Conservation (phyloP, 2,888 invertebrate species). For the Lingula anatina region DNA sequence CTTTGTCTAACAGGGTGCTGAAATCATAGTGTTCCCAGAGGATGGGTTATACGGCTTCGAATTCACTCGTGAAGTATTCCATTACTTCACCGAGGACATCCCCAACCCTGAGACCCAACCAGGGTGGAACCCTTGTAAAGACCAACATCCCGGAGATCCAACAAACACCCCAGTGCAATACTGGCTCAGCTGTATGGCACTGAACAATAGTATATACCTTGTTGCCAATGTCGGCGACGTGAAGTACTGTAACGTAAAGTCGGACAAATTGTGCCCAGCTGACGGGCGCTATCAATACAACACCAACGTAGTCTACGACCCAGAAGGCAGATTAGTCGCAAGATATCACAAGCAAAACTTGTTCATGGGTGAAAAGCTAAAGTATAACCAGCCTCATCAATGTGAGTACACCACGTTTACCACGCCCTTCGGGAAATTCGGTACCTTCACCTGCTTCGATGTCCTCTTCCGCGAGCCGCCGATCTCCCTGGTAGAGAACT, state of each 20-base stretch:
- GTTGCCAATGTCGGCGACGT: slow-evolving; percentile 68
- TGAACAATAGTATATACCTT: slow-evolving; percentile 60
- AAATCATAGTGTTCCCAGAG: slow-evolving; percentile 78
- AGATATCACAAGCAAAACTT: slow-evolving; percentile 59
- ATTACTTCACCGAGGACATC: slow-evolving; percentile 23
- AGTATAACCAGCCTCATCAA: slow-evolving; percentile 53
- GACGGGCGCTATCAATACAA: slow-evolving; percentile 59
- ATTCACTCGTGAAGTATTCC: slow-evolving; percentile 15
- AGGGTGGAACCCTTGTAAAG: too few species aligned
- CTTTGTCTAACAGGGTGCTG: slow-evolving; percentile 58
- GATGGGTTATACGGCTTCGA: slow-evolving; percentile 53
- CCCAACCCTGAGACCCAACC: slow-evolving; percentile 53
- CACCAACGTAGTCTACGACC: slow-evolving; percentile 73
- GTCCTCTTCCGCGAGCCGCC: slow-evolving; percentile 70
- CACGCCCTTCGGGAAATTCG: slow-evolving; percentile 50
- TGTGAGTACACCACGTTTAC: slow-evolving; percentile 27
- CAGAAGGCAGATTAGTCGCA: slow-evolving; percentile 67
- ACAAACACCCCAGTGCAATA: slow-evolving; percentile 17
- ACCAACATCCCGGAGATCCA: slow-evolving; percentile 30
- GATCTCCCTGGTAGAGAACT: slow-evolving; percentile 57
- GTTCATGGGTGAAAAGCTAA: slow-evolving; percentile 46
- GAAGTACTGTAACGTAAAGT: slow-evolving; percentile 54
- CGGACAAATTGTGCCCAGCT: slow-evolving; percentile 19
- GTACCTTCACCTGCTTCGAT: slow-evolving; percentile 79
- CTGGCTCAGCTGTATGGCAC: slow-evolving; percentile 59